Evolutionary conservation across 2,888 invertebrate genomes (phyloP).

Genomic region (Aleiodes testaceus): DNA sequence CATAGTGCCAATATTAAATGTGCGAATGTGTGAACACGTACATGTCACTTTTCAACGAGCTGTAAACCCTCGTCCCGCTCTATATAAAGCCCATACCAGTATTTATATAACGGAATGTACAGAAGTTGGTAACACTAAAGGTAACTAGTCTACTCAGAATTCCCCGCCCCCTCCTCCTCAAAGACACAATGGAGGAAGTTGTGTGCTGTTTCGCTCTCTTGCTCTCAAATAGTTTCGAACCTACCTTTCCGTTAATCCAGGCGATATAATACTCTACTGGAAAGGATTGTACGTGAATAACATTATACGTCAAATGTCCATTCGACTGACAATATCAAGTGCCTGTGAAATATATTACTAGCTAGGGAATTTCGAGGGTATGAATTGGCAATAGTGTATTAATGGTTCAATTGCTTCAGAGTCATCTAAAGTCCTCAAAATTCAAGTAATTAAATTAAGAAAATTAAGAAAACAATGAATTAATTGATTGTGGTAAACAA

Average conservation of each 20-base stretch:
- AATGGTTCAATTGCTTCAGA: too few species aligned
- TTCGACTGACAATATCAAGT: constrained; percentile 35
- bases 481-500: too few species aligned
- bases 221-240: constrained; percentile 56
- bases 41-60: too few species aligned
- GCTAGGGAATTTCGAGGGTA: too few species aligned
- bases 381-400: too few species aligned
- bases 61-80: too few species aligned
- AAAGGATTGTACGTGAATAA: constrained; percentile 3
- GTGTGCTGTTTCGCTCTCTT: constrained; percentile 10
- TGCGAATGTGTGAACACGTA: too few species aligned
- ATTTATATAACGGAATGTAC: neutral
- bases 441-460: too few species aligned
- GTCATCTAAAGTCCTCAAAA: too few species aligned
- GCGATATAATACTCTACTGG: constrained; percentile 47
- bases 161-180: neutral
- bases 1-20: constrained; percentile 26
- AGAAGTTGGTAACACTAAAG: neutral
- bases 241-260: constrained; percentile 54
- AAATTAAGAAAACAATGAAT: too few species aligned
- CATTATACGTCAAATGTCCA: too few species aligned
- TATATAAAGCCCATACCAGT: too few species aligned
- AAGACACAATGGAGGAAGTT: constrained; percentile 46
- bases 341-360: neutral
- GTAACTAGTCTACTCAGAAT: neutral